These are phyloP conservation scores for Spea multiplicata DNA, from an alignment of 2,113 vertebrate genomes.

Conservation along the genomic window DNA sequence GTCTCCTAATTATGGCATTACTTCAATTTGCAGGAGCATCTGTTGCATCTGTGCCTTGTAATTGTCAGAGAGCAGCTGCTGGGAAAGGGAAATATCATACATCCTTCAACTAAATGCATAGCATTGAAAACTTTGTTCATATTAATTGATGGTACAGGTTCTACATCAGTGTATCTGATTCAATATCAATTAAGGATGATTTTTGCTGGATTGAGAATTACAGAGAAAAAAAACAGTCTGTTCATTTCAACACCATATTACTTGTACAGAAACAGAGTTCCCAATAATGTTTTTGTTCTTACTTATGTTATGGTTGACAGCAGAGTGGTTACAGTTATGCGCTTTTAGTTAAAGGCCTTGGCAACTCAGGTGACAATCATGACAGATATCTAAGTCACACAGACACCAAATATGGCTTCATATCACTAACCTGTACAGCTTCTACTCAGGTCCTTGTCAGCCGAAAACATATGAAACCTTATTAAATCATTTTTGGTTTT, in stretches of 20 bases:
- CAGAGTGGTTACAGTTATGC: not conserved
- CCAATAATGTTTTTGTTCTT: constrained; percentile 6
- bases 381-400: too few species aligned
- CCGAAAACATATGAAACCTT: too few species aligned
- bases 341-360: not conserved
- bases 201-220: not conserved
- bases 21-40: constrained; percentile 43
- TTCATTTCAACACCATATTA: constrained; percentile 3
- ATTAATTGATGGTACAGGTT: constrained; percentile 42
- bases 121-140: constrained; percentile 28
- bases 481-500: too few species aligned
- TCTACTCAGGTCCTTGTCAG: too few species aligned
- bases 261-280: not conserved
- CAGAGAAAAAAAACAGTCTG: constrained; percentile 9
- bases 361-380: too few species aligned
- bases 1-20: constrained; percentile 39
- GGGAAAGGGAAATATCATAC: constrained; percentile 20
- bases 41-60: constrained; percentile 40
- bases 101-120: constrained; percentile 31
- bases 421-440: too few species aligned
- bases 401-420: too few species aligned
- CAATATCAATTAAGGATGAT: constrained; percentile 33
- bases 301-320: too few species aligned
- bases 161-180: constrained; percentile 40
- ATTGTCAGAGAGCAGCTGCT: constrained; percentile 36